Conservation (phyloP, 2,888 invertebrate species). For the Ernsta delagoae region DNA sequence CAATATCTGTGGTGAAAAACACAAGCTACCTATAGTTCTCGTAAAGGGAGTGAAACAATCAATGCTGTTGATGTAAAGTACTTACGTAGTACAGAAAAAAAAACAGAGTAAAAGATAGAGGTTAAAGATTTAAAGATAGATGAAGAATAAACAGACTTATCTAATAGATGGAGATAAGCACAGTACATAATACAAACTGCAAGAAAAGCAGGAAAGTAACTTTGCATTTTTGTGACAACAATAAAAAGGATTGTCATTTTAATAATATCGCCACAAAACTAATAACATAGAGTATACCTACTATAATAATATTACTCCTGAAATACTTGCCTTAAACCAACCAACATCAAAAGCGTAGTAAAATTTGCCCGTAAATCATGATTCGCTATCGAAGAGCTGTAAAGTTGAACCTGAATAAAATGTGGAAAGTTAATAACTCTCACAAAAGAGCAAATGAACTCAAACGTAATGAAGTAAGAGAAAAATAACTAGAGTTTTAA, state of each 20-base stretch:
- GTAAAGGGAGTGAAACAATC: neutral
- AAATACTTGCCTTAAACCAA: slow-evolving; percentile 4
- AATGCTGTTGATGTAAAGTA: neutral
- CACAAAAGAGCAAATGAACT: slow-evolving; percentile 33
- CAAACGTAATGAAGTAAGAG: slow-evolving; percentile 21
- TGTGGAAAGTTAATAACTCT: slow-evolving; percentile 36
- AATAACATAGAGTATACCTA: neutral
- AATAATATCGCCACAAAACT: neutral
- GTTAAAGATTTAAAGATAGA: too few species aligned
- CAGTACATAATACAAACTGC: neutral
- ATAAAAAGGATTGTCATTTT: neutral
- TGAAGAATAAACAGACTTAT: too few species aligned
- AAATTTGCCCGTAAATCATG: slow-evolving; percentile 34
- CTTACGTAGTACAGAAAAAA: too few species aligned
- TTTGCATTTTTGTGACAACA: neutral
- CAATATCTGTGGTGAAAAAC: slow-evolving; percentile 12
- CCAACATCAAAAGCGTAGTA: slow-evolving; percentile 10
- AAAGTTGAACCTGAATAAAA: slow-evolving; percentile 35
- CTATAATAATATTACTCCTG: neutral
- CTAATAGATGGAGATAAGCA: too few species aligned
- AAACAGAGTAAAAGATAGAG: neutral
- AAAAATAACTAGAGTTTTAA: slow-evolving; percentile 20
- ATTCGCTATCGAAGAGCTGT: slow-evolving; percentile 32
- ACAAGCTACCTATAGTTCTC: too few species aligned
- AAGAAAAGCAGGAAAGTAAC: neutral